These are phyloP conservation scores for Syrista parreyssii DNA, from an alignment of 2,888 invertebrate genomes.

Conservation along the genomic window DNA sequence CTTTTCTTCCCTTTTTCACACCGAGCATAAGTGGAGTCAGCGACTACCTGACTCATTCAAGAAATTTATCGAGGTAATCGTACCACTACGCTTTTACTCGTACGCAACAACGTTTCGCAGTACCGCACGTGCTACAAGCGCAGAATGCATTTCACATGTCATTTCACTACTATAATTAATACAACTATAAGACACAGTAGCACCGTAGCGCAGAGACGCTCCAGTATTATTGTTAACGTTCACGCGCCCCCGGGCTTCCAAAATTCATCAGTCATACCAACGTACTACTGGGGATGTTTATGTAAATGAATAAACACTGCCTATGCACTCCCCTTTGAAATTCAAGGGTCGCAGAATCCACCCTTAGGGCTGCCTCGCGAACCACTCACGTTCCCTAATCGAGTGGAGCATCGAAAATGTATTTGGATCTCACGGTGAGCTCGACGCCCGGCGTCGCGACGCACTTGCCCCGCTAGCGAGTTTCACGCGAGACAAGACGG, in stretches of 20 bases:
- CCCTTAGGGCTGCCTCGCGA: neutral
- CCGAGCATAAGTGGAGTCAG: slow-evolving; percentile 38
- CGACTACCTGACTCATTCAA: slow-evolving; percentile 37
- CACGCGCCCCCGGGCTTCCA: neutral
- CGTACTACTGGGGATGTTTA: neutral
- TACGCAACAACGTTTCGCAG: neutral
- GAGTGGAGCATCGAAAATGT: neutral
- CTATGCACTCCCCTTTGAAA: neutral
- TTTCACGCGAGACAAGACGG: neutral
- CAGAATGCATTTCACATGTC: neutral
- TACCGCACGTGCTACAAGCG: neutral
- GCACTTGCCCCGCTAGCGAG: neutral
- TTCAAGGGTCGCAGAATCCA: neutral
- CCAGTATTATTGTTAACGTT: neutral
- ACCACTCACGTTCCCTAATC: neutral
- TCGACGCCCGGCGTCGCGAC: neutral
- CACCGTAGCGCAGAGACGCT: neutral
- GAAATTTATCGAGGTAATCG: slow-evolving; percentile 46
- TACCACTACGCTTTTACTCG: neutral
- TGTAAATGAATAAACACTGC: neutral
- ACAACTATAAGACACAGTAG: neutral
- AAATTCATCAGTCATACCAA: neutral
- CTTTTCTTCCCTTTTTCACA: slow-evolving; percentile 30
- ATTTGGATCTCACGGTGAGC: neutral
- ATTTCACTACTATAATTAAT: neutral